Percentiles rank a stretch among this genome's conserved stretches.
These are phyloP conservation scores for human DNA, from an alignment of 2,113 vertebrate genomes.

Conservation along the genomic window DNA sequence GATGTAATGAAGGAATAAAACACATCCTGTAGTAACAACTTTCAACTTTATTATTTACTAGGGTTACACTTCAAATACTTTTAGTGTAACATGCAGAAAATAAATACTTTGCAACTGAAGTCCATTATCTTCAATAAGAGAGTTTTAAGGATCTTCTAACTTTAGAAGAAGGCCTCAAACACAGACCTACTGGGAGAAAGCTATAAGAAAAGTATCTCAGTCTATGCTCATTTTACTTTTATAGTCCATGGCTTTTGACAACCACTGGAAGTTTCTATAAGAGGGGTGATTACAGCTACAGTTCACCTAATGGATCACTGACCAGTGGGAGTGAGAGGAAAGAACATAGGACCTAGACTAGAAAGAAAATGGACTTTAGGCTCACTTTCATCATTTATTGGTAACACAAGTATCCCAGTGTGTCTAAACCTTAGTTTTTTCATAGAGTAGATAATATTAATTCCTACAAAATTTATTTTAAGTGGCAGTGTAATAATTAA, in stretches of 20 bases:
- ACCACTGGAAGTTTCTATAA: not conserved
- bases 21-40: not conserved
- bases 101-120: not conserved
- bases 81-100: not conserved
- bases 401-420: not conserved
- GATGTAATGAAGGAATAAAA: not conserved
- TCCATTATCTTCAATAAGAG: not conserved
- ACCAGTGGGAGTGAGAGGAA: not conserved
- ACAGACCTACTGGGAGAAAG: not conserved
- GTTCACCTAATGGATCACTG: not conserved
- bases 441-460: not conserved
- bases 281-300: not conserved
- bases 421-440: not conserved
- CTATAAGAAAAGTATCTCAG: not conserved
- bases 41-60: slow-evolving; percentile 20
- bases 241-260: not conserved
- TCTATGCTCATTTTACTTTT: not conserved
- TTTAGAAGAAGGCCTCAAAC: not conserved
- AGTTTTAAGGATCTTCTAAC: not conserved
- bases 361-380: not conserved
- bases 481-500: not conserved
- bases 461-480: not conserved
- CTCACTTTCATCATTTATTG: not conserved
- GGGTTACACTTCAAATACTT: not conserved
- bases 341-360: not conserved